These are phyloP conservation scores for Octodonta nipae DNA, from an alignment of 2,888 invertebrate species.

Conservation along the genomic window DNA sequence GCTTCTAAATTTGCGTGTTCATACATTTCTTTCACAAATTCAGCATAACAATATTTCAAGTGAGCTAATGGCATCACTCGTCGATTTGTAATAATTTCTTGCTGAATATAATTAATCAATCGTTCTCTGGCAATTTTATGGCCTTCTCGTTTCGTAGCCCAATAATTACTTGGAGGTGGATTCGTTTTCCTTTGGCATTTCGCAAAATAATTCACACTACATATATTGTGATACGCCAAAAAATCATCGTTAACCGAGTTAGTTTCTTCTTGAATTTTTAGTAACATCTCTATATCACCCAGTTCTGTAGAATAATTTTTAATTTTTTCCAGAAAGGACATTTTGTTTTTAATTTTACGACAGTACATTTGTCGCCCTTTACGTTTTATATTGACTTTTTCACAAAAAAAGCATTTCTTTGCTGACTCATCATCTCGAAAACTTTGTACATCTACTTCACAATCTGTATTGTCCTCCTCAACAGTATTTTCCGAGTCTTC, in stretches of 20 bases:
- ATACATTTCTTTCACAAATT: neutral
- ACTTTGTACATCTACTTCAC: neutral
- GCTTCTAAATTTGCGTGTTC: neutral
- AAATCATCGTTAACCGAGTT: neutral
- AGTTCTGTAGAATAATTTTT: neutral
- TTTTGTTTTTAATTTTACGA: conserved; percentile 1
- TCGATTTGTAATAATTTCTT: neutral
- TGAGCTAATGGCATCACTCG: neutral
- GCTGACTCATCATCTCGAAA: neutral
- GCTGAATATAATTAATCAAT: conserved; percentile 1
- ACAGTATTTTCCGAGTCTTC: conserved; percentile 3
- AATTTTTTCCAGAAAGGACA: neutral
- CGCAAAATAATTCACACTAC: neutral
- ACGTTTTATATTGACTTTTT: neutral
- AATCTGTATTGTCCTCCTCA: neutral
- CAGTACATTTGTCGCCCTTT: conserved; percentile 1
- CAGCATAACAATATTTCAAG: neutral
- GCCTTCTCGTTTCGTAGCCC: neutral
- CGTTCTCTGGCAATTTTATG: neutral
- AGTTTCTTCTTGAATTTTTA: neutral
- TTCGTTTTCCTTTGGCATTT: neutral
- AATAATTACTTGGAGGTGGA: neutral
- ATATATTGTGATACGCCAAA: neutral
- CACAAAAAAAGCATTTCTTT: neutral
- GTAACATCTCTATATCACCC: neutral